Base-by-base conservation (phyloP, 2,888 invertebrate species). In the Gibbula magus region DNA sequence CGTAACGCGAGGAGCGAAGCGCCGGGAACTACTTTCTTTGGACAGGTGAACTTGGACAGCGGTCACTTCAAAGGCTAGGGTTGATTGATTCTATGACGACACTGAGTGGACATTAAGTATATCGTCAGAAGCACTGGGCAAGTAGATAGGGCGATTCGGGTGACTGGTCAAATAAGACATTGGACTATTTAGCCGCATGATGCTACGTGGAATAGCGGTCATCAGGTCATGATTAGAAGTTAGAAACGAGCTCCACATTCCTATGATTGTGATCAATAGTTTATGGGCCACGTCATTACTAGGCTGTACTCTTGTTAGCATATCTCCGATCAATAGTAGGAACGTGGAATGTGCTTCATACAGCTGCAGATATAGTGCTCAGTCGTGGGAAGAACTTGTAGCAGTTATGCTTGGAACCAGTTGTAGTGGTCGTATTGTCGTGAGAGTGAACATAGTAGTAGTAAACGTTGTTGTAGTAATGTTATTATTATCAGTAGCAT, bases 101-200 rank as follows among this genome's bases (percentile, higher is more conserved):
- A 70, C 35, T 32, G 20, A 70, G 70, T 39, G 35, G 70, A 70
- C 35, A 70, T 70, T 29, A 70, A 70, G 39, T 70, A 70, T 70
- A n/a, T 35, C 70, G 39, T 32, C 20, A 35, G n/a, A 13, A 35
- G 70, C 35, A 32, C 70, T 32, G 20, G 16, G 70, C 35, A 18
- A 70, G 70, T 13, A 5, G 39, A 35, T 18, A 39, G 70, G 70
- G 35, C 70, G 70, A 32, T 35, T 39, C 16, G 70, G 70, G 70
- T 70, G 32, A 70, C 35, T 39, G 39, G 70, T 39, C 70, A 70
- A 70, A 35, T 70, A 39, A 70, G 20, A 35, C 70, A 20, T 10
- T 32, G 70, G 70, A 39, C 70, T 39, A 70, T 70, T 70, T 70
- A 70, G 32, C 70, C 16, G n/a, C 70, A 35, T 70, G 70, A 39